Percentiles rank a stretch among this genome's conserved stretches.
These are phyloP conservation scores for Spilarctia lutea DNA, from an alignment of 2,888 invertebrate genomes.

Conservation along the genomic window DNA sequence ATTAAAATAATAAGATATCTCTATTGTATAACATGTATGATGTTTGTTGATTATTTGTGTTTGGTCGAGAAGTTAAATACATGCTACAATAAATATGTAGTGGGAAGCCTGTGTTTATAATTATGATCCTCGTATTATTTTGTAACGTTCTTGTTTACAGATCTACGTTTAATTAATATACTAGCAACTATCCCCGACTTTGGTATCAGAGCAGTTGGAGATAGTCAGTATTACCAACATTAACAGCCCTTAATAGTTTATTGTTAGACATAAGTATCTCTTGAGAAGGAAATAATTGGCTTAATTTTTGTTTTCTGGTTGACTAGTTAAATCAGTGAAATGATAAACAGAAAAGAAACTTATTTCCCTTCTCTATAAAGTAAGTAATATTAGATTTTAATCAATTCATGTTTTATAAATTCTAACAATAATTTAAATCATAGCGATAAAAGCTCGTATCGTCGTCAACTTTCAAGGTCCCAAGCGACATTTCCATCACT, in stretches of 20 bases:
- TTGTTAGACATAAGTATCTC: too few species aligned
- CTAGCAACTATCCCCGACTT: neutral
- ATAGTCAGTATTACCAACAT: too few species aligned
- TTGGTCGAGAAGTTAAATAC: constrained; percentile 27
- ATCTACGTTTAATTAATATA: neutral
- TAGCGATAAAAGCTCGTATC: too few species aligned
- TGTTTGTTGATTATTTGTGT: constrained; percentile 9
- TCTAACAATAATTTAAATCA: neutral
- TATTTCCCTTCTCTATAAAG: too few species aligned
- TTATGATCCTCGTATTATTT: constrained; percentile 4
- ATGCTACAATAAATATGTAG: constrained; percentile 21
- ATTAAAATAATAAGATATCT: neutral
- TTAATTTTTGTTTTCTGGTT: too few species aligned
- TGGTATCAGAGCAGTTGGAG: neutral
- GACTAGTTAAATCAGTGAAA: too few species aligned
- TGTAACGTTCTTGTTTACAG: neutral
- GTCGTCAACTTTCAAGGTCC: too few species aligned
- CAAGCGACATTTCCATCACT: too few species aligned
- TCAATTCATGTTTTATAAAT: neutral
- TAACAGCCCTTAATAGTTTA: too few species aligned
- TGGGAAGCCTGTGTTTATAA: constrained; percentile 24
- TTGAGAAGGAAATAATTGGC: too few species aligned
- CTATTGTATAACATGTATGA: neutral
- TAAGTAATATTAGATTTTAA: too few species aligned
- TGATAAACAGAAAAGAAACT: too few species aligned